A percentile compares a stretch with the other conserved stretches of the same genome.
Conservation (phyloP, 2,113 vertebrate genomes). For the Mesoclemmys tuberculata region DNA sequence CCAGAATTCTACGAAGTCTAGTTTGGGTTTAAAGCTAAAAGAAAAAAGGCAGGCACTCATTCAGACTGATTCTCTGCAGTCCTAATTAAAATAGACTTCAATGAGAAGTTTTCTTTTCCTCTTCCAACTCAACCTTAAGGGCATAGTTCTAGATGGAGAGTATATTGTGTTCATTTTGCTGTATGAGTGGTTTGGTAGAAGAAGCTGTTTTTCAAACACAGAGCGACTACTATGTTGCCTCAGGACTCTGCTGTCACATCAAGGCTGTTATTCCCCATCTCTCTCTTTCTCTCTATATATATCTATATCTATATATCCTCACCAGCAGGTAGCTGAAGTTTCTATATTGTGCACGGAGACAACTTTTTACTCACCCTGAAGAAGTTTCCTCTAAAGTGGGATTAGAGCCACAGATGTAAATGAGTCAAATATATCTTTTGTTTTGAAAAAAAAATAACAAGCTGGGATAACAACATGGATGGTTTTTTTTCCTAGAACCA, state of each 20-base stretch:
- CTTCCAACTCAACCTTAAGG: constrained; percentile 75
- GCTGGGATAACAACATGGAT: constrained; percentile 21
- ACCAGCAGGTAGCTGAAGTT: constrained; percentile 62
- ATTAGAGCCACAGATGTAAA: constrained; percentile 8
- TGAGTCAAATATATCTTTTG: background rate
- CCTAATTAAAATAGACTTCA: constrained; percentile 82
- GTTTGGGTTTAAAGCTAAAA: constrained; percentile 32
- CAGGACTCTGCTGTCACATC: constrained; percentile 76
- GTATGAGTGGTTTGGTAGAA: constrained; percentile 75
- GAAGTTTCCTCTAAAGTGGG: background rate
- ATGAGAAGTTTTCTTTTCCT: constrained; percentile 74
- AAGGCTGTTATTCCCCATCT: constrained; percentile 68
- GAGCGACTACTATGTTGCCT: constrained; percentile 65
- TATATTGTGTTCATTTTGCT: constrained; percentile 79
- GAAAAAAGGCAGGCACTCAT: constrained; percentile 27
- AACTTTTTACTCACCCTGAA: constrained; percentile 41
- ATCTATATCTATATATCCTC: constrained; percentile 42
- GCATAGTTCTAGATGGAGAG: constrained; percentile 74
- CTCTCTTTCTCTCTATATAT: constrained; percentile 17
- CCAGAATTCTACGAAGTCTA: constrained; percentile 62
- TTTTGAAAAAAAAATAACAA: background rate
- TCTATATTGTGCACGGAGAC: constrained; percentile 49
- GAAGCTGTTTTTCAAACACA: constrained; percentile 75
- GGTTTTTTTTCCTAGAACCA: constrained; percentile 10
- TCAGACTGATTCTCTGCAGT: constrained; percentile 66